Percentiles rank a stretch among this genome's conserved stretches.
These are phyloP conservation scores for Lottia scabra DNA, from an alignment of 2,888 invertebrate species.

Conservation along the genomic window DNA sequence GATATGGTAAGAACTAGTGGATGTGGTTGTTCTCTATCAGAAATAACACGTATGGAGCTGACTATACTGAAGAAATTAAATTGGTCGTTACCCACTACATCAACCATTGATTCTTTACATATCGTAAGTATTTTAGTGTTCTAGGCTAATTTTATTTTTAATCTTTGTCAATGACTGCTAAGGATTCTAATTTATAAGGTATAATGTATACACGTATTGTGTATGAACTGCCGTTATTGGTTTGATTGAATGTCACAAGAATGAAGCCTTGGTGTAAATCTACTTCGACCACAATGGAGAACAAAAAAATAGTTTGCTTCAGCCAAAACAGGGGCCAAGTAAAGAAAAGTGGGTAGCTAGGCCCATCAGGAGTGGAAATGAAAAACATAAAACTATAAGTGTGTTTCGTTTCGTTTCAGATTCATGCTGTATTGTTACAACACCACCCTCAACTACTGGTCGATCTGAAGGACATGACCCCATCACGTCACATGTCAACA, in stretches of 20 bases:
- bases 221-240: no score
- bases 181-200: no score
- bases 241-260: no score
- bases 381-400: neutral
- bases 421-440: conserved; percentile 61
- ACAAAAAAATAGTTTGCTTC: no score
- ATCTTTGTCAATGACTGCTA: no score
- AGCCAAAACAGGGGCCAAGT: no score
- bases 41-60: conserved; percentile 87
- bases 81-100: conserved; percentile 61
- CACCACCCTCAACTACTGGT: conserved; percentile 63
- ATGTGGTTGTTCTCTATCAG: conserved; percentile 86
- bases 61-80: conserved; percentile 80
- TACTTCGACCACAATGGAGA: no score
- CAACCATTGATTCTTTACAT: conserved; percentile 66
- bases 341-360: no score
- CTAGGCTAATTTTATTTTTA: neutral
- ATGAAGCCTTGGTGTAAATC: no score
- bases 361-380: no score
- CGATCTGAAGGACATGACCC: conserved; percentile 58
- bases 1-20: conserved; percentile 70
- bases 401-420: conserved; percentile 53
- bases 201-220: no score
- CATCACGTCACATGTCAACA: conserved; percentile 60
- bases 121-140: conserved; percentile 65